These are phyloP conservation scores for Sebastes kiyomatsui DNA, from an alignment of 2,797 vertebrate species.

Conservation along the genomic window DNA sequence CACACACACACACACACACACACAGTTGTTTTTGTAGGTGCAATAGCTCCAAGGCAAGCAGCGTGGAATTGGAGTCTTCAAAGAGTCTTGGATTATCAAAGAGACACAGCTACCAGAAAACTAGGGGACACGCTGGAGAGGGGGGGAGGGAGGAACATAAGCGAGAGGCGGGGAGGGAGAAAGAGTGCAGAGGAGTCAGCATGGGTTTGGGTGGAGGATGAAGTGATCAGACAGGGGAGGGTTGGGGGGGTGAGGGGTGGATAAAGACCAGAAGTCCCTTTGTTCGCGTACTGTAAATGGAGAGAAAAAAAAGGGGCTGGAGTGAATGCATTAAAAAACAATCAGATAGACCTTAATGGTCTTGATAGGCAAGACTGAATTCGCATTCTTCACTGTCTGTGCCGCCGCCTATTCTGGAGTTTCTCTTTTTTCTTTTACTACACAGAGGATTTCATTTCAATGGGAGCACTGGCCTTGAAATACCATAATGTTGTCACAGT, in stretches of 20 bases:
- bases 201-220: constrained; percentile 77
- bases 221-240: constrained; percentile 79
- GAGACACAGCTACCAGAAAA: constrained; percentile 84
- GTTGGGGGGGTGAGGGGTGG: constrained; percentile 47
- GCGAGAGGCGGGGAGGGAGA: constrained; percentile 60
- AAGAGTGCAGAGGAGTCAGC: constrained; percentile 70
- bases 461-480: constrained; percentile 72
- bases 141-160: constrained; percentile 76
- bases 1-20: constrained; percentile 63
- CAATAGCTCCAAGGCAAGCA: constrained; percentile 82
- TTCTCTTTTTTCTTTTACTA: constrained; percentile 7
- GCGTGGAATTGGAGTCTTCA: constrained; percentile 84
- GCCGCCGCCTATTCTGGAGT: constrained; percentile 33
- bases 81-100: constrained; percentile 85
- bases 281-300: constrained; percentile 72
- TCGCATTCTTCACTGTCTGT: constrained; percentile 70
- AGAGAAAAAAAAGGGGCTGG: constrained; percentile 29
- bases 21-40: constrained; percentile 83
- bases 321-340: constrained; percentile 76
- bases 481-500: constrained; percentile 77
- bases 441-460: constrained; percentile 63
- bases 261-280: constrained; percentile 76
- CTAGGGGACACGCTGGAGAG: constrained; percentile 77
- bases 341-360: constrained; percentile 73
- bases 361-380: constrained; percentile 74